These are phyloP conservation scores for Notolabrus celidotus DNA, from an alignment of 2,797 vertebrate species.

Conservation along the genomic window DNA sequence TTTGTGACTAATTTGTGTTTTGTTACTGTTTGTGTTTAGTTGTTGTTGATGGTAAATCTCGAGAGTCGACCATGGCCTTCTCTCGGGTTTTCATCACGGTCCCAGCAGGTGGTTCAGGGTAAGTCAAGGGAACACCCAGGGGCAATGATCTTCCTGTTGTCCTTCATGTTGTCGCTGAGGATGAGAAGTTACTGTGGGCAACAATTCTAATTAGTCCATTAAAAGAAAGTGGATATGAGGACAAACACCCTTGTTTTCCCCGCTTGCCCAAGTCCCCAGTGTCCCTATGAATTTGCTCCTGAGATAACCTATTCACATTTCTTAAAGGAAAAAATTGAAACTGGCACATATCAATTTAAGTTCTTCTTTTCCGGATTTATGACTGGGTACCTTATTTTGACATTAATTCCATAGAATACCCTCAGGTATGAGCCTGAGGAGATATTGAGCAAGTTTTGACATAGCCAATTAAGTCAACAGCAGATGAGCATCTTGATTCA, in stretches of 20 bases:
- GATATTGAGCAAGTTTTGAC: background rate
- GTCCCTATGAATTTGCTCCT: too few species aligned
- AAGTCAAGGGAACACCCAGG: constrained; percentile 55
- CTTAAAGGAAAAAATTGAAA: too few species aligned
- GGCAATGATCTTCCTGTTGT: constrained; percentile 18
- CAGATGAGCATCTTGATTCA: too few species aligned
- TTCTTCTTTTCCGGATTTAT: too few species aligned
- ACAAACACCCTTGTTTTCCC: background rate
- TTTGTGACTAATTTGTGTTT: constrained; percentile 1
- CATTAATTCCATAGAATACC: too few species aligned
- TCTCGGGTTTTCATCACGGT: constrained; percentile 92
- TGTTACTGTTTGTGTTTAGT: constrained; percentile 48
- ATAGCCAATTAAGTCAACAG: background rate
- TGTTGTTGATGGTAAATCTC: constrained; percentile 88
- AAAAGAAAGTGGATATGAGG: background rate
- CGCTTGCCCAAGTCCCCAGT: too few species aligned
- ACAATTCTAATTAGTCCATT: background rate
- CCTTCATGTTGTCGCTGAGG: background rate
- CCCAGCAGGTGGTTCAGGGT: constrained; percentile 90
- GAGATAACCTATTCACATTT: too few species aligned
- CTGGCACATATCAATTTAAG: too few species aligned
- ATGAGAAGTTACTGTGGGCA: background rate
- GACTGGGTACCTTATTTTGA: too few species aligned
- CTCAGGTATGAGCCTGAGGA: too few species aligned
- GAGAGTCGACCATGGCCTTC: constrained; percentile 90